Percentiles rank a stretch among this genome's conserved stretches.
Conservation (phyloP, 2,797 vertebrate genomes). For the Pantherophis alleghaniensis region DNA sequence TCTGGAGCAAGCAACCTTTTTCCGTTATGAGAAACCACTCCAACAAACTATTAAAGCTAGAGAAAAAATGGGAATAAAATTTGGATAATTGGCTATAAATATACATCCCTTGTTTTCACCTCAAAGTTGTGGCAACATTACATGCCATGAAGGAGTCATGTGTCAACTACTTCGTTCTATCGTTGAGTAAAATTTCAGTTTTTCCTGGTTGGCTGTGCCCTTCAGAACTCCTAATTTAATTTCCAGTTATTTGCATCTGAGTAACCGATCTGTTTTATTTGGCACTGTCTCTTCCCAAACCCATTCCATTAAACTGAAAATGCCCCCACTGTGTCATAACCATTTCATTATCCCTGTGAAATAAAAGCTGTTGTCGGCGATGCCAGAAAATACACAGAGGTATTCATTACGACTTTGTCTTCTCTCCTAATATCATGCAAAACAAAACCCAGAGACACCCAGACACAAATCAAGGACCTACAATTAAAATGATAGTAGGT, state of each 20-base stretch:
- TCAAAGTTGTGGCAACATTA: not conserved
- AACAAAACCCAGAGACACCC: constrained; percentile 55
- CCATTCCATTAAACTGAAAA: constrained; percentile 66
- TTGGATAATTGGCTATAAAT: not conserved
- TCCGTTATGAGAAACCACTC: not conserved
- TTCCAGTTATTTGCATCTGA: constrained; percentile 50
- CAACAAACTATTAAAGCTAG: not conserved
- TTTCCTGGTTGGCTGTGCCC: constrained; percentile 36
- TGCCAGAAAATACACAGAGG: constrained; percentile 38
- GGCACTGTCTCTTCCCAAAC: constrained; percentile 49
- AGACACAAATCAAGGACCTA: constrained; percentile 78
- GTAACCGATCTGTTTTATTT: constrained; percentile 56
- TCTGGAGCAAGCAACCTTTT: not conserved
- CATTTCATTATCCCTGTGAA: constrained; percentile 45
- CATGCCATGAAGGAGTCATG: not conserved
- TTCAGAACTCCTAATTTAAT: constrained; percentile 49
- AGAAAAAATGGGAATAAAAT: not conserved
- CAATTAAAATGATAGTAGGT: constrained; percentile 88
- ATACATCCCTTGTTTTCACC: not conserved
- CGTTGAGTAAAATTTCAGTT: constrained; percentile 11
- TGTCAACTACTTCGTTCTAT: constrained; percentile 13
- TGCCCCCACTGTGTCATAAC: constrained; percentile 53
- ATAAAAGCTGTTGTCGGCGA: constrained; percentile 51
- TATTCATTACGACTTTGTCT: constrained; percentile 59
- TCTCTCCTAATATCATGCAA: constrained; percentile 63